Percentiles rank a stretch among this genome's conserved stretches.
These are phyloP conservation scores for Aix galericulata DNA, from an alignment of 2,113 vertebrate species.

Conservation along the genomic window DNA sequence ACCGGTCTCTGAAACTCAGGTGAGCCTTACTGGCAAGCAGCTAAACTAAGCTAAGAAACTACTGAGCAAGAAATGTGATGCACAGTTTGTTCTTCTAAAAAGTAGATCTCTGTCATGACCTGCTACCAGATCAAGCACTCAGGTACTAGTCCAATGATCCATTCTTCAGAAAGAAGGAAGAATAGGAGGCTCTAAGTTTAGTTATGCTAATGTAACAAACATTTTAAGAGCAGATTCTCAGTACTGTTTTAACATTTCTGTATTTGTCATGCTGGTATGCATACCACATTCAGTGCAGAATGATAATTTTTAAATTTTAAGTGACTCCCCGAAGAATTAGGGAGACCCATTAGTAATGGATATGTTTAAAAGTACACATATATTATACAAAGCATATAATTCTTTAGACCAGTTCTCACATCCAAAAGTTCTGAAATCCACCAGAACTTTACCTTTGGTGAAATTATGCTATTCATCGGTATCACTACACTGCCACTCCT, in stretches of 20 bases:
- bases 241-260: background rate
- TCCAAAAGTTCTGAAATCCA: background rate
- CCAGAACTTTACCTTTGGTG: background rate
- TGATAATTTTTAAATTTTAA: background rate
- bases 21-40: background rate
- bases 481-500: background rate
- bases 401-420: background rate
- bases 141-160: accelerated
- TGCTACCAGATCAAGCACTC: background rate
- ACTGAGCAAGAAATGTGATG: background rate
- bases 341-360: background rate
- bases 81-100: no score
- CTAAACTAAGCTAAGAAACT: background rate
- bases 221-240: background rate
- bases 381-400: accelerated
- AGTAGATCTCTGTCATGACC: background rate
- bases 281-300: background rate
- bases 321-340: background rate
- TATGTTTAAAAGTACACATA: background rate
- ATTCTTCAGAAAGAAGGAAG: background rate
- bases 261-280: no score
- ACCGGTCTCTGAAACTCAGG: background rate
- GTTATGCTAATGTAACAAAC: background rate
- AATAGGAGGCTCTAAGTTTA: background rate
- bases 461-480: background rate